Evolutionary conservation across 2,888 invertebrate species (phyloP), one percentile per base, ranked within the genome.

Genomic region (Priocnemis perturbator): DNA sequence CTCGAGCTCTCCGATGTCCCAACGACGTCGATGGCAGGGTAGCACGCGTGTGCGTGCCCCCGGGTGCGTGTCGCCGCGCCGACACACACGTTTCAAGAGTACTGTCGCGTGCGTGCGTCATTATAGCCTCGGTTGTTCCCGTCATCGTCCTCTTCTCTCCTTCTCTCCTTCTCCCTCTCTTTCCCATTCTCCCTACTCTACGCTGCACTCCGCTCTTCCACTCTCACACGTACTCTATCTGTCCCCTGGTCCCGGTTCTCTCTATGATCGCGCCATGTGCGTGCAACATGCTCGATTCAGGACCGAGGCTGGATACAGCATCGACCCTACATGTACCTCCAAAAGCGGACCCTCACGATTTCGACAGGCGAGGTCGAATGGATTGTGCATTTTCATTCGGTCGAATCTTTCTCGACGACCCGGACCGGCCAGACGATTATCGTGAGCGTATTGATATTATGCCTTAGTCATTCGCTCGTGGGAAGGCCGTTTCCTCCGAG

Each of bases 1-100:
- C 87, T 86, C 84, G 82, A 76, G 79, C 83, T 78, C 78, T 80
- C 64, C 77, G 73, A 71, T 74, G 77, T 72, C 70, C 76, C 55
- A 67, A 69, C 64, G 67, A 47, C 45, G 45, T n/a, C n/a, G n/a
- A n/a, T n/a, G n/a, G 47, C 19, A 52, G 26, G 57, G 53, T 55
- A 55, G 48, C 52, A 64, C 47, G 58, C 63, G 60, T 52, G 60
- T 64, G 67, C 69, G 74, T 73, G 67, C n/a, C 71, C 58, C 59
- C 68, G 60, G 63, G 71, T 66, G 70, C 67, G 68, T 73, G 66
- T 69, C 69, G 57, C 69, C 69, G 57, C 69, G 60, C 52, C 60
- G 4, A 47, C 59, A 9, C 30, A 19, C 11, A 7, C 23, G 17
- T 5, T 9, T 37, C n/a, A 11, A 14, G 37, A 45, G 65, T 23